phyloP scores from a whole-genome alignment of 2,888 invertebrate genomes.

The Drosophila eohydei region DNA sequence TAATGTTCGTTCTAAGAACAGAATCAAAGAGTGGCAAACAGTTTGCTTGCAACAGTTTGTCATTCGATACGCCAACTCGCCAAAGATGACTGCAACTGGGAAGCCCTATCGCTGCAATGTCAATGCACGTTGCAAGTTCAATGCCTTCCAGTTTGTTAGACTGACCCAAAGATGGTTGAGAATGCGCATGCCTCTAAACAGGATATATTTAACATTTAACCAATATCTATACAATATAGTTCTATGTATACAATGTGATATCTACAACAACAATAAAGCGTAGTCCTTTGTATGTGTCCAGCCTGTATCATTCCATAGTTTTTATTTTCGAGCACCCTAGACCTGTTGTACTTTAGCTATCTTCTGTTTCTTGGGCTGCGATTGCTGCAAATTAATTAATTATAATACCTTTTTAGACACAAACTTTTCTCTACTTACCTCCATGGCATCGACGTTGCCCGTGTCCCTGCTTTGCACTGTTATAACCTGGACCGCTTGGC shows the following conservation, averaged over 20 bases:
- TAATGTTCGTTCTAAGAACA: slow-evolving; percentile 36
- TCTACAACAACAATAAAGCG: slow-evolving; percentile 33
- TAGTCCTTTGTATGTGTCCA: slow-evolving; percentile 2
- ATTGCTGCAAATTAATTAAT: slow-evolving; percentile 55
- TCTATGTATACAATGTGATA: slow-evolving; percentile 21
- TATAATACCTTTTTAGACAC: background rate
- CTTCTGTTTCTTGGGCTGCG: slow-evolving; percentile 82
- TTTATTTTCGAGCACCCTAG: slow-evolving; percentile 41
- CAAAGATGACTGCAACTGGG: slow-evolving; percentile 23
- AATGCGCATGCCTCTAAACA: background rate
- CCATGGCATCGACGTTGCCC: slow-evolving; percentile 39
- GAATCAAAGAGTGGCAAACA: slow-evolving; percentile 25
- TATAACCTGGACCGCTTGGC: slow-evolving; percentile 91
- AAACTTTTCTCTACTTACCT: slow-evolving; percentile 31
- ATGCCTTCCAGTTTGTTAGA: slow-evolving; percentile 45
- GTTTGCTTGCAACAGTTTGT: slow-evolving; percentile 46
- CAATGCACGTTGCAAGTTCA: slow-evolving; percentile 70
- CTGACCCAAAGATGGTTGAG: slow-evolving; percentile 49
- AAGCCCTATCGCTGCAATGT: slow-evolving; percentile 71
- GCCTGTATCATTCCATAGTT: slow-evolving; percentile 39
- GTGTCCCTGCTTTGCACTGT: slow-evolving; percentile 80
- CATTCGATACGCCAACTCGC: slow-evolving; percentile 50
- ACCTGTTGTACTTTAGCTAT: slow-evolving; percentile 76
- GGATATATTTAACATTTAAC: slow-evolving; percentile 2
- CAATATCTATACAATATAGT: slow-evolving; percentile 28